Evolutionary conservation across 2,797 vertebrate species (phyloP), one percentile per base, ranked within the genome.

Genomic region (Numenius phaeopus): DNA sequence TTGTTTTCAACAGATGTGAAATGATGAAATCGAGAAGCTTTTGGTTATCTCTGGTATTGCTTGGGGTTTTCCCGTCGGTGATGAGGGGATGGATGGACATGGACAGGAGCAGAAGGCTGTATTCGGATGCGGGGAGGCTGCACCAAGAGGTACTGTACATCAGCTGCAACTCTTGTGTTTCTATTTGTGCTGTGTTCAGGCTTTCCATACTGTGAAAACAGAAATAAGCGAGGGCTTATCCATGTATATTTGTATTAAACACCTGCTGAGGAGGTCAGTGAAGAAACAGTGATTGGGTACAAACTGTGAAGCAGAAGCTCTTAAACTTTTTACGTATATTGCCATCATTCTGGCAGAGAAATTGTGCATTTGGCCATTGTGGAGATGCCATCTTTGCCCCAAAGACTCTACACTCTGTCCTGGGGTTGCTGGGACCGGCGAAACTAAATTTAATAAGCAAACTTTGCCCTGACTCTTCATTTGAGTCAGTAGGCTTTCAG

Each of bases 21-120:
- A 98, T 69, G 97, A 99, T 99, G 99, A 98, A 98, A 93, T 97
- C 98, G 79, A 98, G 98, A 96, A 97, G 97, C 89, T 95, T 99
- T 93, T 99, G 99, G 99, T 98, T 98, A 46, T 96, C 89, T 96
- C 98, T 99, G 21, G 19, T 98, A 8, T 97, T 99, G 97, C 98
- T 99, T 30, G 98, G 98, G 85, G 94, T 98, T 83, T 98, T 98
- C 47, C 97, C 98, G 6, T 98, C 90, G 19, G 92, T 98, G 69
- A 95, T 95, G 8, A 98, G 98, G 96, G 98, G 98, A 93, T 98
- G 98, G 98, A 97, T 95, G 96, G 95, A 96, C 29, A 23, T 58
- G 59, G 98, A 98, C 42, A 52, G 87, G 89, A 97, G 95, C 95
- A 83, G 97, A 85, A 96, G 94, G 90, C 90, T 84, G 37, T 96